A percentile compares a stretch with the other conserved stretches of the same genome.
These are phyloP conservation scores for Drosophila histrio DNA, from an alignment of 2,888 invertebrate species.

Conservation along the genomic window DNA sequence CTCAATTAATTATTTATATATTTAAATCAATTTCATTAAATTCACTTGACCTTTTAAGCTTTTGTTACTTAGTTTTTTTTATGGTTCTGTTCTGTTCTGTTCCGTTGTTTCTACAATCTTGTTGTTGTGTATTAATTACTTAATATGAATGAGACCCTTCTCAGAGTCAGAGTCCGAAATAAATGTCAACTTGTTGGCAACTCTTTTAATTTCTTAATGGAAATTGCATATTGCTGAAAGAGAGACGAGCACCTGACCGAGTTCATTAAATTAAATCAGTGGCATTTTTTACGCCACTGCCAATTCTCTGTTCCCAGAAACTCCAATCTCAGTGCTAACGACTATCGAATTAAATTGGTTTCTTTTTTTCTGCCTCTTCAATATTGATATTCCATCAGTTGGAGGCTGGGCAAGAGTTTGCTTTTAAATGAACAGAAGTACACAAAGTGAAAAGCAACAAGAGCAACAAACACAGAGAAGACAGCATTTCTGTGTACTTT, in stretches of 20 bases:
- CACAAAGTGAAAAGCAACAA: not conserved
- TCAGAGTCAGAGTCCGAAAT: not conserved
- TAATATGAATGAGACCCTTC: slow-evolving; percentile 17
- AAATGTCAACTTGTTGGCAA: slow-evolving; percentile 29
- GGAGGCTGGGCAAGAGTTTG: slow-evolving; percentile 31
- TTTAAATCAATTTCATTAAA: slow-evolving; percentile 30
- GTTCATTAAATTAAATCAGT: slow-evolving; percentile 52
- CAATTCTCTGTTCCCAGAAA: not conserved
- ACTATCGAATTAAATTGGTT: slow-evolving; percentile 65
- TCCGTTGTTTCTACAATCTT: not conserved
- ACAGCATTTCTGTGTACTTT: slow-evolving; percentile 35
- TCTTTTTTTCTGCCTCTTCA: slow-evolving; percentile 25
- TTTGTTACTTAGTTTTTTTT: slow-evolving; percentile 4
- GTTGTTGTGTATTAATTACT: slow-evolving; percentile 32
- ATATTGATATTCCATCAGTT: slow-evolving; percentile 65
- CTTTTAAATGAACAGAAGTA: slow-evolving; percentile 20
- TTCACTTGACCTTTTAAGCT: slow-evolving; percentile 17
- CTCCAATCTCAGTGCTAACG: slow-evolving; percentile 20
- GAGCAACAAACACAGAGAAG: slow-evolving; percentile 11
- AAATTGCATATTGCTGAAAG: slow-evolving; percentile 20
- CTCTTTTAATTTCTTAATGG: slow-evolving; percentile 63
- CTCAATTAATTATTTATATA: slow-evolving; percentile 1
- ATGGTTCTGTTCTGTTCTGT: not conserved
- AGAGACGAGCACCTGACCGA: slow-evolving; percentile 12
- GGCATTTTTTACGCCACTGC: slow-evolving; percentile 54